These are phyloP conservation scores for Neopelma chrysocephalum DNA, from an alignment of 2,797 vertebrate species.

Conservation along the genomic window DNA sequence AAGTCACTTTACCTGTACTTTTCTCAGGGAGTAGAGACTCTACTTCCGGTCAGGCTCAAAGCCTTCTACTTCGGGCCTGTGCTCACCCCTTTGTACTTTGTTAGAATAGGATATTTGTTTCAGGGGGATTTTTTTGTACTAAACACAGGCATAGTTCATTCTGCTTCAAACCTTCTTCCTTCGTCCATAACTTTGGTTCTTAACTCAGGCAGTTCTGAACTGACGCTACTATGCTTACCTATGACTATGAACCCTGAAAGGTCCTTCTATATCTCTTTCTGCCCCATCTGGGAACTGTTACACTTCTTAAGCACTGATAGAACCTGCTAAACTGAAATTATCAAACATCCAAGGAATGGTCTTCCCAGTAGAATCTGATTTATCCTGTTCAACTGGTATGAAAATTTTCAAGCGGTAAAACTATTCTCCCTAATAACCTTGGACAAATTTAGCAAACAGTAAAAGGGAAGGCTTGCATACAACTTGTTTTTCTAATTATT, in stretches of 20 bases:
- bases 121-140: neutral
- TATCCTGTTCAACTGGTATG: neutral
- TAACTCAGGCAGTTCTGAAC: neutral
- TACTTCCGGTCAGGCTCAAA: neutral
- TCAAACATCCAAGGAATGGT: neutral
- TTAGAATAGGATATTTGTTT: neutral
- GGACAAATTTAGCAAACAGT: neutral
- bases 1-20: neutral
- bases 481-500: neutral
- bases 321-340: neutral
- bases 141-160: neutral
- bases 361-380: neutral
- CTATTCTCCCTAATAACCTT: neutral
- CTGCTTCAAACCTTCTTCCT: neutral
- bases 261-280: neutral
- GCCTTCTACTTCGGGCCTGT: neutral
- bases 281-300: neutral
- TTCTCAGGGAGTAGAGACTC: neutral
- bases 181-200: neutral
- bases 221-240: neutral
- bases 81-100: neutral
- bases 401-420: neutral
- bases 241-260: neutral
- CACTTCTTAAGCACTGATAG: rapidly evolving
- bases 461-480: neutral